Evolutionary conservation across 2,888 invertebrate genomes (phyloP).

Genomic region (Thereva nobilitata): DNA sequence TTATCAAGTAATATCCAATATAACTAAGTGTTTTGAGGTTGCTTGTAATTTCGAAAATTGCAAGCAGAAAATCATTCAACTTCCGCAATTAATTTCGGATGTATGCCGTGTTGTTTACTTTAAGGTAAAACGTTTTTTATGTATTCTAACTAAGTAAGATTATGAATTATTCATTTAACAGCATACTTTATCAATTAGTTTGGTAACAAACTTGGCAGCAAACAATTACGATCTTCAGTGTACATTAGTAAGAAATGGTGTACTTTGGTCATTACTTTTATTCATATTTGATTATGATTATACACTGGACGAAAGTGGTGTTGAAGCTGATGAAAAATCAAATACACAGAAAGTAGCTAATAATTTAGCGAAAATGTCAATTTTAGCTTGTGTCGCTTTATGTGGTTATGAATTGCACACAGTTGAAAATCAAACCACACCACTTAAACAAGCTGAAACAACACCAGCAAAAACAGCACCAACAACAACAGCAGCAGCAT

Average conservation of each 20-base stretch:
- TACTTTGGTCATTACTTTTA: constrained; percentile 87
- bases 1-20: constrained; percentile 89
- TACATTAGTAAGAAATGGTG: constrained; percentile 81
- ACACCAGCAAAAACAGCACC: constrained; percentile 36
- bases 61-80: constrained; percentile 80
- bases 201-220: constrained; percentile 84
- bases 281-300: constrained; percentile 95
- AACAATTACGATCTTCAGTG: constrained; percentile 81
- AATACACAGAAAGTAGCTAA: constrained; percentile 95
- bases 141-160: constrained; percentile 9
- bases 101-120: constrained; percentile 84
- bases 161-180: constrained; percentile 35
- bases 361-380: constrained; percentile 83
- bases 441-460: constrained; percentile 33
- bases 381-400: constrained; percentile 81
- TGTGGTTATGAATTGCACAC: constrained; percentile 67
- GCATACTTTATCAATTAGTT: constrained; percentile 90
- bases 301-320: constrained; percentile 95
- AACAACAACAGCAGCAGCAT: constrained; percentile 36
- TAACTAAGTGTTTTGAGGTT: constrained; percentile 92
- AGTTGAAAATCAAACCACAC: constrained; percentile 37
- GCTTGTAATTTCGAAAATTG: constrained; percentile 93
- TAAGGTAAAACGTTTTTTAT: constrained; percentile 63
- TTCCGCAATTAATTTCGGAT: constrained; percentile 86
- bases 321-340: constrained; percentile 79